Evolutionary conservation across 2,797 vertebrate genomes (phyloP).

Genomic region (Falco concolor): DNA sequence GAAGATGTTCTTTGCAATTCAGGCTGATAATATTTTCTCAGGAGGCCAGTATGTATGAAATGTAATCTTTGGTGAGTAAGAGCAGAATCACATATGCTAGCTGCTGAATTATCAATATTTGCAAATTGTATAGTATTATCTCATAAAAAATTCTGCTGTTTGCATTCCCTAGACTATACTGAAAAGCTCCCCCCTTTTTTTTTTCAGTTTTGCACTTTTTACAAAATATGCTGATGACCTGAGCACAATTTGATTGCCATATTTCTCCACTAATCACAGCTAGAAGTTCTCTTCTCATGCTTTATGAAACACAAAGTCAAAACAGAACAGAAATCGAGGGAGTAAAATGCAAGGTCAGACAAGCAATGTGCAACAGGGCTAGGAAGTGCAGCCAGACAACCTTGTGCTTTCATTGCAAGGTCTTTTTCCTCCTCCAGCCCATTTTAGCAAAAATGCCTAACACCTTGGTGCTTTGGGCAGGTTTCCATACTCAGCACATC

Average conservation of each 20-base stretch:
- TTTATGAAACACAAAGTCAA: slow-evolving; percentile 3
- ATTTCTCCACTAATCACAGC: background rate
- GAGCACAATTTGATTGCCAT: background rate
- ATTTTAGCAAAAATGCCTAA: background rate
- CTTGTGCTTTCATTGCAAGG: slow-evolving; percentile 6
- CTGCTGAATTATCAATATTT: slow-evolving; percentile 38
- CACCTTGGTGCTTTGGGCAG: slow-evolving; percentile 22
- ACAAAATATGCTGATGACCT: background rate
- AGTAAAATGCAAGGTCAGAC: slow-evolving; percentile 1
- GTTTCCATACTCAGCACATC: background rate
- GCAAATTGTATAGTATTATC: background rate
- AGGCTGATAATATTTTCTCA: slow-evolving; percentile 60
- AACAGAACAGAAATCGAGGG: background rate
- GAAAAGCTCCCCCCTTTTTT: background rate
- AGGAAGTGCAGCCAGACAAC: background rate
- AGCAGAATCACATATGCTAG: slow-evolving; percentile 11
- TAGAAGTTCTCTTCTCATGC: background rate
- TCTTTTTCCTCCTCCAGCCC: background rate
- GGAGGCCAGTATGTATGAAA: slow-evolving; percentile 37
- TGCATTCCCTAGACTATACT: background rate
- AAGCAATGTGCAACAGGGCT: background rate
- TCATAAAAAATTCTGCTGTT: background rate
- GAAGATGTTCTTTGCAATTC: slow-evolving; percentile 26
- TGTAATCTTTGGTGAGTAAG: slow-evolving; percentile 18
- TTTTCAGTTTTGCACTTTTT: background rate